Evolutionary conservation across 1,140 invertebrate species (phyloP).

Genomic region (Aphelenchoides besseyi): DNA sequence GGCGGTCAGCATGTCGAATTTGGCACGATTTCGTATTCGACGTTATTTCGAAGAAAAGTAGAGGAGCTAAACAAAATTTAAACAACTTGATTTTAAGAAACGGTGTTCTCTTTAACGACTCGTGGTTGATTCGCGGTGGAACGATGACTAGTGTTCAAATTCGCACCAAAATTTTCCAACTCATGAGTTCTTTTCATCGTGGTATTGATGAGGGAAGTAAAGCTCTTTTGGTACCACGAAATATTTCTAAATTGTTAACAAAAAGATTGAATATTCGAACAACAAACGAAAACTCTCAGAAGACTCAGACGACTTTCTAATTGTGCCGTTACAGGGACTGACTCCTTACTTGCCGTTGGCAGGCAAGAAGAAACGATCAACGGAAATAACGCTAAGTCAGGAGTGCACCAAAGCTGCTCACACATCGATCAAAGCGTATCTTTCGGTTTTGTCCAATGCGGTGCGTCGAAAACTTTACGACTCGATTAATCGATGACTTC

Average conservation of each 20-base stretch:
- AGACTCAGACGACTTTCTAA: too few relatives aligned
- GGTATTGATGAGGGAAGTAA: slow-evolving; percentile 24
- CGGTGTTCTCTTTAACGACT: slow-evolving; percentile 32
- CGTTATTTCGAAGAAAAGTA: slow-evolving; percentile 43
- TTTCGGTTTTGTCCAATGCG: slow-evolving; percentile 1
- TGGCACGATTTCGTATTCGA: slow-evolving; percentile 35
- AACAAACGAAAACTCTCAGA: too few relatives aligned
- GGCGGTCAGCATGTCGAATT: slow-evolving; percentile 25
- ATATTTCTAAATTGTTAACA: too few relatives aligned
- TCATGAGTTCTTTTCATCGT: slow-evolving; percentile 33
- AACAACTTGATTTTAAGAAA: slow-evolving; percentile 29
- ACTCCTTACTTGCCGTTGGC: slow-evolving; percentile 30
- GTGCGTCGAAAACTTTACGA: slow-evolving; percentile 5
- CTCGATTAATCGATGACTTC: not conserved
- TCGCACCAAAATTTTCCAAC: slow-evolving; percentile 28
- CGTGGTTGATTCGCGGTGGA: slow-evolving; percentile 12
- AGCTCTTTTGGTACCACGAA: too few relatives aligned
- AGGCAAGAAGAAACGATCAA: slow-evolving; percentile 27
- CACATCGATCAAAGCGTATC: slow-evolving; percentile 22
- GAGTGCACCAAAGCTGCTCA: slow-evolving; percentile 42
- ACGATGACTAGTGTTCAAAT: slow-evolving; percentile 24
- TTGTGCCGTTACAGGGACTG: too few relatives aligned
- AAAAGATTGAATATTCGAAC: too few relatives aligned
- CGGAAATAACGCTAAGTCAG: slow-evolving; percentile 30
- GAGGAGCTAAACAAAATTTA: not conserved